phyloP scores from a whole-genome alignment of 2,113 vertebrate genomes.

The Tympanuchus pallidicinctus region DNA sequence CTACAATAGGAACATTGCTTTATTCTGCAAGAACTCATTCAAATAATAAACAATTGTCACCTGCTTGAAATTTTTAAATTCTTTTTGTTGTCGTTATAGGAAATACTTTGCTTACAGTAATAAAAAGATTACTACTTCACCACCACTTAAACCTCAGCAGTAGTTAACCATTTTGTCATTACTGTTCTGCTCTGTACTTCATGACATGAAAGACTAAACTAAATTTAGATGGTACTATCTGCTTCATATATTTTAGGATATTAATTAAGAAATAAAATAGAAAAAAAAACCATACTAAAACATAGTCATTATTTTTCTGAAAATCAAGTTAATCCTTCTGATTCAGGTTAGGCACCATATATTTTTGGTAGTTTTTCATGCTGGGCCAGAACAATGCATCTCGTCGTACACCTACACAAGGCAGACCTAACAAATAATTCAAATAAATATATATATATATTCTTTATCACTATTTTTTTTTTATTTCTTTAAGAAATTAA shows the following conservation, averaged over 20 bases:
- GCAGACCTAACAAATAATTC: neutral
- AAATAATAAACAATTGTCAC: neutral
- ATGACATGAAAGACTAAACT: neutral
- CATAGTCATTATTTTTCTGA: neutral
- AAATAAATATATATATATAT: neutral
- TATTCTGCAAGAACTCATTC: neutral
- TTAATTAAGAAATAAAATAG: neutral
- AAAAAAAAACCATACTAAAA: neutral
- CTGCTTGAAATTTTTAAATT: neutral
- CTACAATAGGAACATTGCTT: neutral
- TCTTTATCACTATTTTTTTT: neutral
- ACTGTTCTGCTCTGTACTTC: neutral
- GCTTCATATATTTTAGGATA: neutral
- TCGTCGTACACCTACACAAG: neutral
- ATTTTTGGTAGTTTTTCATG: neutral
- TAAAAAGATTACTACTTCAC: neutral
- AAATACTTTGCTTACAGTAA: neutral
- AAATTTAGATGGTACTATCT: neutral
- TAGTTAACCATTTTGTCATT: neutral
- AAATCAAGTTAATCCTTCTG: neutral
- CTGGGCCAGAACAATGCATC: neutral
- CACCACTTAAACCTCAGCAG: neutral
- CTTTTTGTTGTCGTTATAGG: neutral
- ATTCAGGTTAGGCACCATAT: neutral
- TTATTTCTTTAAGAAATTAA: neutral